Evolutionary conservation across 2,797 vertebrate species (phyloP).

Genomic region (Taenioides sp.): DNA sequence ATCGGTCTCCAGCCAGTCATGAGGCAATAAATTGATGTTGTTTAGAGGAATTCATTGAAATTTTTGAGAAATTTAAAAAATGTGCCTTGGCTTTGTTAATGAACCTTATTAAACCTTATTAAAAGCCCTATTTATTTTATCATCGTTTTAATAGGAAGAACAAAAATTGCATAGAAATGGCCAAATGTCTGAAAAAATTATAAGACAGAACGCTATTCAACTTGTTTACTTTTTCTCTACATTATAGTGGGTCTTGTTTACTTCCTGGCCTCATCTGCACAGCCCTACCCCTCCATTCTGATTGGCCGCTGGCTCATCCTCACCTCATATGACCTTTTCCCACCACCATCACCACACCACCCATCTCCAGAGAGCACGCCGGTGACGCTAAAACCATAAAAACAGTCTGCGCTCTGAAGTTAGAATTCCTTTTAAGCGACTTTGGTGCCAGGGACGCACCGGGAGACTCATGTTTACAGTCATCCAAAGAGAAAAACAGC

Average conservation of each 20-base stretch:
- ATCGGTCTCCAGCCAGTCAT: too few relatives aligned
- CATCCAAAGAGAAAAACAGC: constrained; percentile 71
- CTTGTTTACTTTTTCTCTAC: too few relatives aligned
- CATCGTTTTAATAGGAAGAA: too few relatives aligned
- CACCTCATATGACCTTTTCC: constrained; percentile 50
- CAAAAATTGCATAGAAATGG: too few relatives aligned
- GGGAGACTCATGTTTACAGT: constrained; percentile 66
- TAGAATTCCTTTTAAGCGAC: constrained; percentile 57
- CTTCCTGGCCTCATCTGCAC: constrained; percentile 4
- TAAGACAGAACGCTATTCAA: too few relatives aligned
- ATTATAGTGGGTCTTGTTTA: background rate
- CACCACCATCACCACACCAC: constrained; percentile 18
- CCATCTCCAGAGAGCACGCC: constrained; percentile 18
- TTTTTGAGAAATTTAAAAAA: too few relatives aligned
- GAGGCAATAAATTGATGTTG: too few relatives aligned
- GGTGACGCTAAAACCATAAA: constrained; percentile 39
- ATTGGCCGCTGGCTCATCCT: constrained; percentile 26
- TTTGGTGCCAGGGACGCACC: constrained; percentile 62
- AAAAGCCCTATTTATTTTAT: too few relatives aligned
- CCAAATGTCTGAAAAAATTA: too few relatives aligned
- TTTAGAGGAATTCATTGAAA: too few relatives aligned
- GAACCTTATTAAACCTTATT: too few relatives aligned
- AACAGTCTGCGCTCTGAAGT: constrained; percentile 51
- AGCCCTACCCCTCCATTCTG: constrained; percentile 2
- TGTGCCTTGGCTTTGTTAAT: too few relatives aligned